Evolutionary conservation across 2,113 vertebrate genomes (phyloP), one percentile per base, ranked within the genome.

Genomic region (Neogobius melanostomus): DNA sequence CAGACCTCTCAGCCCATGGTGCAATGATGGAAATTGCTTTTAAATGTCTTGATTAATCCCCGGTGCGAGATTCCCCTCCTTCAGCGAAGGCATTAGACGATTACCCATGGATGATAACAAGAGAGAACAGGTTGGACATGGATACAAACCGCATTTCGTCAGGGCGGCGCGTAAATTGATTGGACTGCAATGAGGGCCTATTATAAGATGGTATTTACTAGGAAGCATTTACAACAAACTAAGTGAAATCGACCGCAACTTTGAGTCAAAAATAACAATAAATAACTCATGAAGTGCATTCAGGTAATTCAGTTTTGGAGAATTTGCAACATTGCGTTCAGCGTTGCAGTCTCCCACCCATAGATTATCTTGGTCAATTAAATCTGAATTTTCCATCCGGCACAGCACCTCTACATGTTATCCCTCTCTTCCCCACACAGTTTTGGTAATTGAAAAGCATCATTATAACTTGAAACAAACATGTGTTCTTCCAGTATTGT

Each of bases 41-140:
- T 72, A 74, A 83, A 78, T 54, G 72, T 1, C 28, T 65, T 76
- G 74, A 87, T 82, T 83, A 77, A 73, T 82, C 64, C 66, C 68
- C 16, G 8, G 68, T 62, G 64, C 50, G 56, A 79, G 65, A 66
- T 66, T 52, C 60, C 49, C 64, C 16, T 8, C 63, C 59, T 57
- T 21, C 48, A 61, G 51, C 50, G 21, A 42, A 57, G 57, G 53
- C 62, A 46, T 48, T 66, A 46, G 15, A 64, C 60, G 46, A 80
- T 68, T 7, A 28, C 6, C 72, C 70, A 17, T 65, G 44, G 79
- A 64, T 72, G 59, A 74, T 46, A 1, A 21, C 64, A 54, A 46
- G 48, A 42, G 46, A 52, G 60, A 15, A 64, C 15, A 16, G 56
- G 46, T 45, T 48, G 17, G 15, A 64, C 9, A 14, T 17, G 61